A percentile compares a stretch with the other conserved stretches of the same genome.
These are phyloP conservation scores for Mycetomoellerius zeteki DNA, from an alignment of 1,140 invertebrate genomes.

Conservation along the genomic window DNA sequence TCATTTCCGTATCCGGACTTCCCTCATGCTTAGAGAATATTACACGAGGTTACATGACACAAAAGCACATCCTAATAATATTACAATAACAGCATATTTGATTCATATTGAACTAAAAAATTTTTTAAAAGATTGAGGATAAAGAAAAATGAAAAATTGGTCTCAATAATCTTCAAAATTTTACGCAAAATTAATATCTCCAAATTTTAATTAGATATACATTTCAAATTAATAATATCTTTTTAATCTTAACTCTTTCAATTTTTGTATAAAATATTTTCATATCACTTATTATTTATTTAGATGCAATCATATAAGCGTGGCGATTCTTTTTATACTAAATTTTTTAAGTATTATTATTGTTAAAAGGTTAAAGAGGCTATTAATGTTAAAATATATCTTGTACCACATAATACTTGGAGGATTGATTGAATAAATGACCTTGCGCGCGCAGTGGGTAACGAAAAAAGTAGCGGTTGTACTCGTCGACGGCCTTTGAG, in stretches of 20 bases:
- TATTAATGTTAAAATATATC: slow-evolving; percentile 1
- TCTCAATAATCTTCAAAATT: background rate
- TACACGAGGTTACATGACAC: background rate
- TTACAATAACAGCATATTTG: background rate
- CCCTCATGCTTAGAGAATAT: background rate
- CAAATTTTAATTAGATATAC: background rate
- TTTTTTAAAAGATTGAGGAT: background rate
- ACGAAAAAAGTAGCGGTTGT: slow-evolving; percentile 1
- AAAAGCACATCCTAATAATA: background rate
- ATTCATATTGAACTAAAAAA: no score
- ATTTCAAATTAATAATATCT: background rate
- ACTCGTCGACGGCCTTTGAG: background rate
- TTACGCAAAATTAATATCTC: background rate
- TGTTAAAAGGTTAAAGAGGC: background rate
- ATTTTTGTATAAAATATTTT: background rate
- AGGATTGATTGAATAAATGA: slow-evolving; percentile 53
- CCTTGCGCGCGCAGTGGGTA: slow-evolving; percentile 31
- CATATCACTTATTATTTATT: slow-evolving; percentile 15
- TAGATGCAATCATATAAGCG: background rate
- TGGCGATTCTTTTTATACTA: background rate
- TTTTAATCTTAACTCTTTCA: background rate
- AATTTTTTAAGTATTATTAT: slow-evolving; percentile 8
- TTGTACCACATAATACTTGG: background rate
- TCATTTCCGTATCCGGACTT: background rate
- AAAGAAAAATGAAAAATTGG: background rate